These are phyloP conservation scores for Acipenser oxyrinchus DNA, from an alignment of 2,797 vertebrate genomes.

Conservation along the genomic window DNA sequence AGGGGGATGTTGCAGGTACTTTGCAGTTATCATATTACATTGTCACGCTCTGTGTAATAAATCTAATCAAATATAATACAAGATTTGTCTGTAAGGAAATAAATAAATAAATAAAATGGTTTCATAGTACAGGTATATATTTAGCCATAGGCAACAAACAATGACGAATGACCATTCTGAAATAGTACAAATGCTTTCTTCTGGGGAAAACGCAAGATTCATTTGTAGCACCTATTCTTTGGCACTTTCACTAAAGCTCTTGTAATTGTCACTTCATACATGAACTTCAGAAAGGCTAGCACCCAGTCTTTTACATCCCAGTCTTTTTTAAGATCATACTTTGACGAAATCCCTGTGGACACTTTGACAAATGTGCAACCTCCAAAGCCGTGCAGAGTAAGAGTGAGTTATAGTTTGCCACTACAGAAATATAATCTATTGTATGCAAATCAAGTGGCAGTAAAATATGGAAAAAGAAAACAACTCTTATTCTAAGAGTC, in stretches of 20 bases:
- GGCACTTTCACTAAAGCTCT: not conserved
- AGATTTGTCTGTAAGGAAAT: too few relatives aligned
- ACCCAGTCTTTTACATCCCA: not conserved
- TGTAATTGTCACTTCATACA: constrained; percentile 8
- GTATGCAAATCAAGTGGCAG: too few relatives aligned
- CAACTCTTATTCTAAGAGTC: too few relatives aligned
- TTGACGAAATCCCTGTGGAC: not conserved
- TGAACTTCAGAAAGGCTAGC: not conserved
- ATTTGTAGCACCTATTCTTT: not conserved
- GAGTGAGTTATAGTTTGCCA: too few relatives aligned
- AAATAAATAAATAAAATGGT: too few relatives aligned
- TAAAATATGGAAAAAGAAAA: too few relatives aligned
- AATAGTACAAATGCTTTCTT: constrained; percentile 2
- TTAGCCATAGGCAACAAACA: not conserved
- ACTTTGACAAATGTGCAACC: not conserved
- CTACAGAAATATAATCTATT: too few relatives aligned
- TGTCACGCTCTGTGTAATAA: not conserved
- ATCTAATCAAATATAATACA: too few relatives aligned
- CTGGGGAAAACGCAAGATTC: not conserved
- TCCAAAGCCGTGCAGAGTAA: not conserved
- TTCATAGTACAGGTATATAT: not conserved
- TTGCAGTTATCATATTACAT: constrained; percentile 1
- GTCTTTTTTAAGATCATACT: not conserved
- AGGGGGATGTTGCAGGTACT: constrained; percentile 10
- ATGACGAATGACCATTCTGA: constrained; percentile 1